Percentiles rank a stretch among this genome's conserved stretches.
phyloP scores from a whole-genome alignment of 1,140 invertebrate species.

The Eupristina koningsbergeri region DNA sequence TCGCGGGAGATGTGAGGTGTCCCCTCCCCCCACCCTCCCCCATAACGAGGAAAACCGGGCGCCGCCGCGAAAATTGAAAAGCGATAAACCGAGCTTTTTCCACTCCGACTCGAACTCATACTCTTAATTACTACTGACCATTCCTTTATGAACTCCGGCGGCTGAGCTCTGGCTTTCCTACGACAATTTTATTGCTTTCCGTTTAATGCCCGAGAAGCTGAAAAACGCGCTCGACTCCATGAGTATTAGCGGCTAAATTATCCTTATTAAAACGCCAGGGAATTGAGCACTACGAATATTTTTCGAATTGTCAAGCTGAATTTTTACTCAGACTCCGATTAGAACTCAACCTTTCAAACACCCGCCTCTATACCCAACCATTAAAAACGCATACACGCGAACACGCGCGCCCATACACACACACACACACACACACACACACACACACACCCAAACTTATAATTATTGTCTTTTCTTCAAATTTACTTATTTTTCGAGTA shows the following conservation, averaged over 20 bases:
- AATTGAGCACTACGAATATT: background rate
- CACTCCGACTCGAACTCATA: no score
- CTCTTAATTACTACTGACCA: conserved; percentile 36
- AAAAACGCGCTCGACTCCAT: background rate
- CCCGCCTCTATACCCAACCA: no score
- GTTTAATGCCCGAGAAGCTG: background rate
- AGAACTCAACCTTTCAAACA: no score
- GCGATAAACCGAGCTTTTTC: conserved; percentile 30
- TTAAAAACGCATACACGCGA: no score
- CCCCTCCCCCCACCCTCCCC: background rate
- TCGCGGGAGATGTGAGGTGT: conserved; percentile 14
- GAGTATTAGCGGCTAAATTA: conserved; percentile 5
- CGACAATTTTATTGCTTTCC: conserved; percentile 15
- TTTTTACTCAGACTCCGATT: background rate
- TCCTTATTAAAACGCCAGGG: conserved; percentile 11
- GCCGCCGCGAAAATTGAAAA: conserved; percentile 36
- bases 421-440: no score
- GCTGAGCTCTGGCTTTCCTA: background rate
- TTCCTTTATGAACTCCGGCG: conserved; percentile 38
- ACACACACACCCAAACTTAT: no score
- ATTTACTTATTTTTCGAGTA: no score
- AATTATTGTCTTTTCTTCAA: no score
- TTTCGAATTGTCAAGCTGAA: conserved; percentile 9
- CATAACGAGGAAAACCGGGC: conserved; percentile 36
- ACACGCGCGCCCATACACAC: no score